Evolutionary conservation across 2,797 vertebrate species (phyloP), one percentile per base, ranked within the genome.

Genomic region (Nothura maculosa): DNA sequence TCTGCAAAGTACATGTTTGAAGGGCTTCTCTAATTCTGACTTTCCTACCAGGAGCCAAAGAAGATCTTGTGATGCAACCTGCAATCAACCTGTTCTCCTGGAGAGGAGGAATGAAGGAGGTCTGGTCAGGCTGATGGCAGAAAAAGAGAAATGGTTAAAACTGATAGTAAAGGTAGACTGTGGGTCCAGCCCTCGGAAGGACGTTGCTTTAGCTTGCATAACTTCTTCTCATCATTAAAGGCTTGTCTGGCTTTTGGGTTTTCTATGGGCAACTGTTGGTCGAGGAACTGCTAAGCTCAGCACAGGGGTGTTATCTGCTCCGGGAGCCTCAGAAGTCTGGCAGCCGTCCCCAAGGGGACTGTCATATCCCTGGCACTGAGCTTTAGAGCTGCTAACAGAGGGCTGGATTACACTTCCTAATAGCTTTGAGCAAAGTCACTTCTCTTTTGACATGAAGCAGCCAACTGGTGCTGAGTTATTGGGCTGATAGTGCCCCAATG

Each of bases 351-450:
- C 45, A 36, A 68, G 48, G 48, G 32, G 19, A 18, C 27, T 52
- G 27, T 20, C 28, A 28, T 55, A 6, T 45, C 43, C 2, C 0
- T 24, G 18, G 25, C 72, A 32, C 11, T 25, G 8, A 1, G 30
- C 38, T 3, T 30, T 38, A 5, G 14, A 62, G 20, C 2, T 27
- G 38, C 18, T 25, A 24, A 10, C 0, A 38, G 54, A 28, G 21
- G 14, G 10, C 34, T 57, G 64, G 92, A 34, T 27, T 80, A 28
- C 42, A 9, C 42, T 73, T 81, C 24, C 38, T 17, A 3, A 17
- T 17, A 61, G 30, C 47, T 82, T 75, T 50, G 64, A 61, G 12
- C 34, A 9, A 25, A 61, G 10, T 24, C 7, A 4, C 40, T 87
- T 90, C 9, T 25, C 57, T 74, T 85, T 85, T 54, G 27, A 64